A percentile compares a stretch with the other conserved stretches of the same genome.
These are phyloP conservation scores for Crocallis elinguaria DNA, from an alignment of 2,888 invertebrate genomes.

Conservation along the genomic window DNA sequence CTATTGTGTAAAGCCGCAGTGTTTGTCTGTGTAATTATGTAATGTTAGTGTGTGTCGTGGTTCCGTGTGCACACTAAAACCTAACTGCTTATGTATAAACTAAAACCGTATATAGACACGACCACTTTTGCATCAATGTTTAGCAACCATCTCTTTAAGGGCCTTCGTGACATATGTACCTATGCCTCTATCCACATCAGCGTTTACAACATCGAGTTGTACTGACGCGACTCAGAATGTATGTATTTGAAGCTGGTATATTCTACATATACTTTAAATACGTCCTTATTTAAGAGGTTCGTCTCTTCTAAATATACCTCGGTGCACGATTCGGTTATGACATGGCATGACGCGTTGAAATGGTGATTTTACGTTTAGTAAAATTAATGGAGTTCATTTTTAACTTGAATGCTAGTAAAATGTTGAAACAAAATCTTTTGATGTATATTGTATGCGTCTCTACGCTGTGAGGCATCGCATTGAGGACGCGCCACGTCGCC, in stretches of 20 bases:
- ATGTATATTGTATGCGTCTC: constrained; percentile 34
- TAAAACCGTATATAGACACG: constrained; percentile 24
- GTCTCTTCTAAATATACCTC: not conserved
- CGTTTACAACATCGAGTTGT: constrained; percentile 26
- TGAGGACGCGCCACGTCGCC: constrained; percentile 47
- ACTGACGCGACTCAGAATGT: constrained; percentile 13
- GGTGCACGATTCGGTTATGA: not conserved
- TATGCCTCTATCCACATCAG: constrained; percentile 14
- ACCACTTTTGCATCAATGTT: constrained; percentile 26
- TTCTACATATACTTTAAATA: too few species aligned
- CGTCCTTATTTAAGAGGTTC: not conserved
- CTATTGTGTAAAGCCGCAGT: constrained; percentile 35
- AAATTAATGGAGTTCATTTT: not conserved
- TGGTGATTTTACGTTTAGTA: not conserved
- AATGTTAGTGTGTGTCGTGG: constrained; percentile 43
- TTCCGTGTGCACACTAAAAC: constrained; percentile 40
- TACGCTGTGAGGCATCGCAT: constrained; percentile 29
- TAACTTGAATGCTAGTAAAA: not conserved
- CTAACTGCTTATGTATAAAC: constrained; percentile 15
- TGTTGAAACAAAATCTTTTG: constrained; percentile 8
- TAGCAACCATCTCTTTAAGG: constrained; percentile 27
- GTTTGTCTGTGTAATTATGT: constrained; percentile 48
- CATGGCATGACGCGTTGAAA: not conserved
- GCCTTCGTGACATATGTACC: constrained; percentile 16
- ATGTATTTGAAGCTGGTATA: not conserved